These are phyloP conservation scores for Pygmarrhopalites habei DNA, from an alignment of 1,140 invertebrate species.

Conservation along the genomic window DNA sequence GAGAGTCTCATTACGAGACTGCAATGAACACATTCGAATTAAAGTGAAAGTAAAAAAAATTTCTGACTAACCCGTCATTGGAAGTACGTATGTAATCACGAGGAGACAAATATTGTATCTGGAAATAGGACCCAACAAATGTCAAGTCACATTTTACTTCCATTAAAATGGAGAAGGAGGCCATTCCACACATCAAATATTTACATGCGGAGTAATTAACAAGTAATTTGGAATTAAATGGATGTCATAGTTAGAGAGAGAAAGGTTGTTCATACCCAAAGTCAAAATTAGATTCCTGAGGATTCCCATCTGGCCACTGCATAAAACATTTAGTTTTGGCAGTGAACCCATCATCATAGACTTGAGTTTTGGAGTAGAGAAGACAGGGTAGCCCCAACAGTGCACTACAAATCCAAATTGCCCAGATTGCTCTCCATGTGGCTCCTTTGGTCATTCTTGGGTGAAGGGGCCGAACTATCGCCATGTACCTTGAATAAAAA, in stretches of 20 bases:
- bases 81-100: conserved; percentile 80
- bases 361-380: conserved; percentile 57
- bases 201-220: no score
- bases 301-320: conserved; percentile 52
- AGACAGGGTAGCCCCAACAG: conserved; percentile 71
- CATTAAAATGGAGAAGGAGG: no score
- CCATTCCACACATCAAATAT: no score
- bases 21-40: no score
- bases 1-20: no score
- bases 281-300: conserved; percentile 54
- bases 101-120: conserved; percentile 86
- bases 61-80: no score
- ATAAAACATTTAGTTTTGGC: conserved; percentile 49
- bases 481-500: conserved; percentile 85
- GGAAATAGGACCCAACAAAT: no score
- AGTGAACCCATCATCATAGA: not conserved
- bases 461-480: conserved; percentile 79
- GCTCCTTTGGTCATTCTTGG: conserved; percentile 71
- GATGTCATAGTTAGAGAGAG: no score
- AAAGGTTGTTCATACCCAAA: no score
- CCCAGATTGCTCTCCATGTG: conserved; percentile 64
- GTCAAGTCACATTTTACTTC: no score
- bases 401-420: conserved; percentile 74
- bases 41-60: no score
- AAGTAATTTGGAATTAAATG: no score